Base-by-base conservation (phyloP, 2,888 invertebrate species). In the Deroplatys truncata region DNA sequence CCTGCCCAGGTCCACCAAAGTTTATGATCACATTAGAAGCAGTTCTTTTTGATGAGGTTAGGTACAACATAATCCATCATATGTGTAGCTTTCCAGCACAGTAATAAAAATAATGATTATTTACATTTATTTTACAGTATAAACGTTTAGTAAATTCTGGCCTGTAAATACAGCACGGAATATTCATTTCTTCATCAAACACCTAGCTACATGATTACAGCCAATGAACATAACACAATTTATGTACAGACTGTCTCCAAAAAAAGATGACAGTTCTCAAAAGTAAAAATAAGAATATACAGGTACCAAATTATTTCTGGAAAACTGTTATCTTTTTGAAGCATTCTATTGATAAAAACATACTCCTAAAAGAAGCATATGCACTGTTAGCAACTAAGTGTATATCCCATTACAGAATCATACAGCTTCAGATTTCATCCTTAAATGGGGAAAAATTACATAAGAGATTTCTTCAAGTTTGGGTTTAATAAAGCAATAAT, bases 41-140 rank as follows among this genome's bases (percentile, higher is more conserved):
- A 25, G 20, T 72, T 25, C 25, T 20, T 72, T 72, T 72, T 72
- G 56, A 72, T 25, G 25, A 72, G 56, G 56, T 20, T 72, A 72
- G 56, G 56, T 72, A 16, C 20, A 72, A 72, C 56, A 72, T 72
- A 72, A 72, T 72, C 56, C 56, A 20, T 72, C 56, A 72, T 72
- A 16, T 72, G 56, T 72, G 20, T 72, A 72, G 56, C 56, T 72
- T 56, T 87, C 28, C 87, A 87, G 83, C 82, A 89, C 82, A 89
- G 85, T 89, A 85, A 85, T 89, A 87, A 87, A 86, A 89, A 89
- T 89, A 82, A 87, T 89, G 20, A 85, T 29, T 89, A 89, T 89
- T 89, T 89, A 89, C 85, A 89, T 89, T 85, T 89, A 89, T 89
- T 85, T 84, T 85, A 89, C 89, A 89, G 85, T 89, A 89, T 85